phyloP scores from a whole-genome alignment of 2,113 vertebrate genomes.

The Callocephalon fimbriatum region DNA sequence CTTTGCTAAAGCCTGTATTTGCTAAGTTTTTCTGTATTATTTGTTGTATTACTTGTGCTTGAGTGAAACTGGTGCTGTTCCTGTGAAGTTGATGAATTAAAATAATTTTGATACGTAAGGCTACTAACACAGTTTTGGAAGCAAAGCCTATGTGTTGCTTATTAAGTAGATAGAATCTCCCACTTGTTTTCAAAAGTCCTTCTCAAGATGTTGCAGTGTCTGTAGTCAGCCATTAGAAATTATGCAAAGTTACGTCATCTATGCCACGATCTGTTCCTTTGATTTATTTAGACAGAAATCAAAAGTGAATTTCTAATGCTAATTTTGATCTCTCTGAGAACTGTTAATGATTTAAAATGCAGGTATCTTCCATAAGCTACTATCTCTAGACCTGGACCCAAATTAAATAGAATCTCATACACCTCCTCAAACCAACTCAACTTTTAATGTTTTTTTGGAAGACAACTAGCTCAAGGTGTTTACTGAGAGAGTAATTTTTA shows the following conservation, averaged over 20 bases:
- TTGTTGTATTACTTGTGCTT: neutral
- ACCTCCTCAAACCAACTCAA: neutral
- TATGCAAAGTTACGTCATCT: neutral
- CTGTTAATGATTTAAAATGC: neutral
- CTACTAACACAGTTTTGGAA: neutral
- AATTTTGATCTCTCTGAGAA: neutral
- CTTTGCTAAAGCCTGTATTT: neutral
- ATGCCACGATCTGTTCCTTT: neutral
- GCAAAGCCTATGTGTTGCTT: neutral
- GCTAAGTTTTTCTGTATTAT: neutral
- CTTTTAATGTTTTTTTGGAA: neutral
- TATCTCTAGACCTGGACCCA: neutral
- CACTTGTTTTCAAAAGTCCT: neutral
- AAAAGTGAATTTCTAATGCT: neutral
- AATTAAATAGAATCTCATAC: neutral
- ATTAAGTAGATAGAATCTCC: neutral
- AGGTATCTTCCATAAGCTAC: neutral
- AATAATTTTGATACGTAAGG: neutral
- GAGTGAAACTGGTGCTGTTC: neutral
- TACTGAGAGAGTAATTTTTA: neutral
- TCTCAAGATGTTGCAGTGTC: neutral
- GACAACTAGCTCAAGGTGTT: neutral
- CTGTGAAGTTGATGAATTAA: neutral
- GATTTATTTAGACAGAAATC: neutral
- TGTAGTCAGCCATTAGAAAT: neutral